Evolutionary conservation across 2,797 vertebrate genomes (phyloP).

Genomic region (Pantherophis vulpinus): DNA sequence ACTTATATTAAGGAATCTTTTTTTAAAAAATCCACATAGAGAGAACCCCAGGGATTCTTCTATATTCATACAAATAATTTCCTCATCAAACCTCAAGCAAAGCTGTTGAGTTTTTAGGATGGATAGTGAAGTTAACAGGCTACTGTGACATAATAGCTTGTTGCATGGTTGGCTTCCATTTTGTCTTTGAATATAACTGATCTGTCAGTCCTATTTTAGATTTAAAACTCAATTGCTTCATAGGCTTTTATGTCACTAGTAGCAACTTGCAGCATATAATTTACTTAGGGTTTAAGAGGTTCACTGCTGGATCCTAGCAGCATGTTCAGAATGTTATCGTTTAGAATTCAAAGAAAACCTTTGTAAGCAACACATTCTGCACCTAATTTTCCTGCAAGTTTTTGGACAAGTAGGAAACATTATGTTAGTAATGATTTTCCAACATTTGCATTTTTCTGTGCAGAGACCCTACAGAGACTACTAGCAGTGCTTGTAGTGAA

Average conservation of each 20-base stretch:
- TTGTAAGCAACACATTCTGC: not conserved
- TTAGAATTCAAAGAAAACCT: not conserved
- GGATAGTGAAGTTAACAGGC: not conserved
- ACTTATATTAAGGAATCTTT: constrained; percentile 7
- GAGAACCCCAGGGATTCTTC: not conserved
- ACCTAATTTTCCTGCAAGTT: not conserved
- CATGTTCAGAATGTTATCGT: not conserved
- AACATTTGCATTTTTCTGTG: not conserved
- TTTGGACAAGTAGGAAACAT: not conserved
- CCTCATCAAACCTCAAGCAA: not conserved
- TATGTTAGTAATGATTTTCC: not conserved
- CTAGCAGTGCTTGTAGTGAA: not conserved
- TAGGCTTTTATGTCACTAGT: not conserved
- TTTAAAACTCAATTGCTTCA: not conserved
- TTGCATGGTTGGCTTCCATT: not conserved
- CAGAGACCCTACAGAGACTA: not conserved
- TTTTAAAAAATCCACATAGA: not conserved
- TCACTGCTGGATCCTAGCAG: not conserved
- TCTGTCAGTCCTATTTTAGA: not conserved
- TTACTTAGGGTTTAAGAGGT: not conserved
- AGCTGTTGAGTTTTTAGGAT: not conserved
- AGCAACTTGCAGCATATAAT: not conserved
- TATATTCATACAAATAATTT: not conserved
- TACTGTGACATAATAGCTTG: not conserved
- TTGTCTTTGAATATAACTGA: not conserved